phyloP scores from a whole-genome alignment of 2,888 invertebrate genomes.

The Nomada flava region DNA sequence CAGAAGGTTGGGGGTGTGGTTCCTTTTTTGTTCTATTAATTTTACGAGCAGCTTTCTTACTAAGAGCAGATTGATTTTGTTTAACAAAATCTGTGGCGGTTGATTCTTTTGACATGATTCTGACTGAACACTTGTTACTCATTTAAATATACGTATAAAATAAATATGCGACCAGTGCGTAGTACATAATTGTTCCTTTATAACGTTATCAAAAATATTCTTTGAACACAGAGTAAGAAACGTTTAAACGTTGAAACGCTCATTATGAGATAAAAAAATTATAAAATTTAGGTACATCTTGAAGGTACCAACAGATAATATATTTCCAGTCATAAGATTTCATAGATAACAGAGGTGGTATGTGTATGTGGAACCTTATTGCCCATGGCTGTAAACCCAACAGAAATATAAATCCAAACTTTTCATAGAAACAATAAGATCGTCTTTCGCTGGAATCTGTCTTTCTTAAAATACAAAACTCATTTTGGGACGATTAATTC shows the following conservation, averaged over 20 bases:
- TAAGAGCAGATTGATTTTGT: not conserved
- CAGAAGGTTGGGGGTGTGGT: not conserved
- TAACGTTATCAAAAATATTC: not conserved
- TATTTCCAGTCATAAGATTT: not conserved
- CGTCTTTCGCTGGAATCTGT: not conserved
- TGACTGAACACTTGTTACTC: not conserved
- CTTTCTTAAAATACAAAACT: not conserved
- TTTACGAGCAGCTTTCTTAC: not conserved
- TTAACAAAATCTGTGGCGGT: not conserved
- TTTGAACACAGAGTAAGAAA: not conserved
- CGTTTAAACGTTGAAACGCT: not conserved
- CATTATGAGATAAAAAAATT: not conserved
- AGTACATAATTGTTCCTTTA: not conserved
- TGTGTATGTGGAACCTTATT: not conserved
- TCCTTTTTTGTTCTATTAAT: not conserved
- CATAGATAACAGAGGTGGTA: not conserved
- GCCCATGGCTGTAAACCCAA: conserved; percentile 16
- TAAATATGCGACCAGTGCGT: not conserved
- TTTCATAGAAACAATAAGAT: not conserved
- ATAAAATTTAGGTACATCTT: conserved; percentile 8
- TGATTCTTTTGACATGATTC: conserved; percentile 4
- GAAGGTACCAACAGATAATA: not conserved
- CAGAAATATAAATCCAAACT: conserved; percentile 39
- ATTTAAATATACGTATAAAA: not conserved
- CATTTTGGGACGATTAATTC: not conserved